A percentile compares a stretch with the other conserved stretches of the same genome.
Conservation (phyloP, 2,888 invertebrate genomes). For the Apotomis capreana region DNA sequence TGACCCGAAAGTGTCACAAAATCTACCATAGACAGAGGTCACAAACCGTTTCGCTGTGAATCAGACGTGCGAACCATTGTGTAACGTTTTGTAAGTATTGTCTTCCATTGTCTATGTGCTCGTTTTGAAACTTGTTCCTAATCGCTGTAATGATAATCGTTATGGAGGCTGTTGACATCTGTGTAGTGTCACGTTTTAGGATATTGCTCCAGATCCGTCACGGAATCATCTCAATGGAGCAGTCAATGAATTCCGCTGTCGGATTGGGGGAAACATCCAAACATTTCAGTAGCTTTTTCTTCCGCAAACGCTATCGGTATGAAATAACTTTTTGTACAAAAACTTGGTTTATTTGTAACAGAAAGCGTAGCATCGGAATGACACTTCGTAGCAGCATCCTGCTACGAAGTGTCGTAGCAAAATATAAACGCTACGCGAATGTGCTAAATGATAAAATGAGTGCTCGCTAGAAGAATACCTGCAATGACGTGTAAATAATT, state of each 20-base stretch:
- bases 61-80: slow-evolving; percentile 69
- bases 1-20: slow-evolving; percentile 1
- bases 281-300: not conserved
- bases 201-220: slow-evolving; percentile 11
- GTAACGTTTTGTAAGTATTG: slow-evolving; percentile 69
- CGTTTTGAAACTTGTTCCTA: slow-evolving; percentile 61
- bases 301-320: too few species aligned
- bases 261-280: not conserved
- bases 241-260: not conserved
- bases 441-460: too few species aligned
- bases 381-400: not conserved
- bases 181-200: slow-evolving; percentile 14
- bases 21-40: slow-evolving; percentile 31
- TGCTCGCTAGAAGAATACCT: too few species aligned
- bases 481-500: too few species aligned
- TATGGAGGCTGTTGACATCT: slow-evolving; percentile 40
- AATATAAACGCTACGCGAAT: not conserved
- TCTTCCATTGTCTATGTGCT: slow-evolving; percentile 61
- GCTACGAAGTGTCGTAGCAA: slow-evolving; percentile 2
- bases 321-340: too few species aligned
- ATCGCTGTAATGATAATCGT: slow-evolving; percentile 30
- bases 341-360: not conserved
- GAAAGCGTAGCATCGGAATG: not conserved
- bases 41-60: slow-evolving; percentile 45
- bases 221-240: not conserved